Conservation (phyloP, 2,888 invertebrate species). For the Drosophila mercatorum region DNA sequence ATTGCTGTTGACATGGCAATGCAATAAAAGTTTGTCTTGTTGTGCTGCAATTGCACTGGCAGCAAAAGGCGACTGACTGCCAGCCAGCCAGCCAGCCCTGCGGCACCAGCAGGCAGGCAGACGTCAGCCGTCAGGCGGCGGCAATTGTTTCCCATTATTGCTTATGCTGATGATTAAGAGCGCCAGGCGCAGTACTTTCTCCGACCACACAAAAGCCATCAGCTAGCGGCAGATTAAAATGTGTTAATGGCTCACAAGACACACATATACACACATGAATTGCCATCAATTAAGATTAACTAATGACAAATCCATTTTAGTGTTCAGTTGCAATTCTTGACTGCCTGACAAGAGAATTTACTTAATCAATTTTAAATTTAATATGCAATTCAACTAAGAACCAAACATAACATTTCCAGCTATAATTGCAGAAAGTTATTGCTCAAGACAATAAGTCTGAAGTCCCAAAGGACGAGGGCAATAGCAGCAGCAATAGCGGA, state of each 20-base stretch:
- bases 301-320: conserved; percentile 47
- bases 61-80: conserved; percentile 53
- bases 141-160: conserved; percentile 80
- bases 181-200: conserved; percentile 32
- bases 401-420: conserved; percentile 8
- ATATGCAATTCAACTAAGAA: conserved; percentile 56
- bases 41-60: conserved; percentile 63
- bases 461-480: background rate
- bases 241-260: conserved; percentile 73
- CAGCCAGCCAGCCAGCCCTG: conserved; percentile 21
- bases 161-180: conserved; percentile 79
- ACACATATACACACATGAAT: conserved; percentile 42
- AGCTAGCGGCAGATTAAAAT: conserved; percentile 76
- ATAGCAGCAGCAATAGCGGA: conserved; percentile 8
- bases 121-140: conserved; percentile 38
- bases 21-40: conserved; percentile 76
- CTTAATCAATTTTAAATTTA: conserved; percentile 32
- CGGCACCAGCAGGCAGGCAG: conserved; percentile 3
- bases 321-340: conserved; percentile 19
- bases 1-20: conserved; percentile 81
- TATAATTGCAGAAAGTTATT: background rate
- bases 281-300: conserved; percentile 75
- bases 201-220: conserved; percentile 74
- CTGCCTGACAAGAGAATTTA: conserved; percentile 14
- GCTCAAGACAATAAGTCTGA: conserved; percentile 1